phyloP scores from a whole-genome alignment of 2,797 vertebrate species.

The Channa striata region DNA sequence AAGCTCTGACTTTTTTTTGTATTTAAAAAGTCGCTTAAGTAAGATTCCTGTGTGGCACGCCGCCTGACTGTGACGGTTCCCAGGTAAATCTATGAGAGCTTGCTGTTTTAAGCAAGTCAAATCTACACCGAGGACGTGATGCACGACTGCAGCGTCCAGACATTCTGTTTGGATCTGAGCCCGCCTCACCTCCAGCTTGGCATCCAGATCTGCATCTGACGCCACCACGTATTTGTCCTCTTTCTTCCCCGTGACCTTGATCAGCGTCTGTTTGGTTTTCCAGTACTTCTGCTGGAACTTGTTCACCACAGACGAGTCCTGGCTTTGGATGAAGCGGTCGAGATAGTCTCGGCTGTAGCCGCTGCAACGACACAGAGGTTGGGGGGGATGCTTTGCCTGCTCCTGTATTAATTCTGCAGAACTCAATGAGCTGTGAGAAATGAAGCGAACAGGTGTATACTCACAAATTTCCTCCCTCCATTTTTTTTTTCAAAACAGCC shows the following conservation, averaged over 20 bases:
- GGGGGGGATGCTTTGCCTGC: neutral
- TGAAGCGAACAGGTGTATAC: conserved; percentile 42
- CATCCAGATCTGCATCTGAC: conserved; percentile 95
- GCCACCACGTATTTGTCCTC: conserved; percentile 96
- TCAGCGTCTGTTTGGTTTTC: conserved; percentile 97
- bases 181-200: conserved; percentile 91
- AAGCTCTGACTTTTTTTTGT: too few species aligned
- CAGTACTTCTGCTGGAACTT: conserved; percentile 98
- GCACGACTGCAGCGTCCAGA: too few species aligned
- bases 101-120: neutral
- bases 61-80: neutral
- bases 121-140: neutral
- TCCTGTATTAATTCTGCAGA: neutral
- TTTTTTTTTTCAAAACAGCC: conserved; percentile 54
- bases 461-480: conserved; percentile 82
- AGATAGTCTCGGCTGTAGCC: conserved; percentile 89
- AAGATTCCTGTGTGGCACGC: neutral
- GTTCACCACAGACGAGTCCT: conserved; percentile 95
- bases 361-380: conserved; percentile 65
- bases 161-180: too few species aligned
- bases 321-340: conserved; percentile 90
- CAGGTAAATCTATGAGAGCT: neutral
- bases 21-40: neutral
- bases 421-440: neutral
- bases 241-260: conserved; percentile 96